These are phyloP conservation scores for Urocitellus parryii DNA, from an alignment of 2,113 vertebrate genomes.

Conservation along the genomic window DNA sequence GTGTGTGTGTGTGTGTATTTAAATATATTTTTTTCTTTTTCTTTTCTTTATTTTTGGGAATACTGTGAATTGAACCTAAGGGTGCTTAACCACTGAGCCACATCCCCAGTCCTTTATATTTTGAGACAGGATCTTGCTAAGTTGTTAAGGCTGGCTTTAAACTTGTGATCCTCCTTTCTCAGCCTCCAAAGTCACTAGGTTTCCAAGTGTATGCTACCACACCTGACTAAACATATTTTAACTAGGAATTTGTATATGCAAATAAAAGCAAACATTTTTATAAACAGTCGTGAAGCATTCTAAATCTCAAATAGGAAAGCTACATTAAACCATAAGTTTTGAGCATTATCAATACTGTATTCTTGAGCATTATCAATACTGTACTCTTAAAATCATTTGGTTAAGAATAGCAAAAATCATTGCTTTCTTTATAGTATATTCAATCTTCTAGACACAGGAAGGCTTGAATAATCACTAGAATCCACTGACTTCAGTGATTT, in stretches of 20 bases:
- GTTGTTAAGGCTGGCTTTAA: too few relatives aligned
- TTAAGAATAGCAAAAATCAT: background rate
- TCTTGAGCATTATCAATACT: background rate
- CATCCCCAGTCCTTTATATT: too few relatives aligned
- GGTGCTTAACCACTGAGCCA: too few relatives aligned
- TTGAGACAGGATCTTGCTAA: too few relatives aligned
- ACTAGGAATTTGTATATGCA: background rate
- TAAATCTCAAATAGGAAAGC: conserved; percentile 31
- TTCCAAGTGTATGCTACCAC: too few relatives aligned
- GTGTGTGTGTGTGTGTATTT: too few relatives aligned
- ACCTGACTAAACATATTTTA: background rate
- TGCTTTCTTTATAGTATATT: background rate
- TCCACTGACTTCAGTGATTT: background rate
- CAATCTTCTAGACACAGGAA: background rate
- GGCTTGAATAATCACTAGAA: background rate
- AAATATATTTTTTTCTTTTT: too few relatives aligned
- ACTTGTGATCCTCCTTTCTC: too few relatives aligned
- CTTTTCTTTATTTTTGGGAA: too few relatives aligned
- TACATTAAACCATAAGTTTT: background rate
- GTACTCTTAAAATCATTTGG: background rate
- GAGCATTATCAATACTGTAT: background rate
- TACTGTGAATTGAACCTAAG: too few relatives aligned
- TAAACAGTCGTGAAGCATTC: conserved; percentile 35
- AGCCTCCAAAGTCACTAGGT: too few relatives aligned
- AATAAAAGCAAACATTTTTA: conserved; percentile 1